These are phyloP conservation scores for Dromaius novaehollandiae DNA, from an alignment of 2,113 vertebrate genomes.

Conservation along the genomic window DNA sequence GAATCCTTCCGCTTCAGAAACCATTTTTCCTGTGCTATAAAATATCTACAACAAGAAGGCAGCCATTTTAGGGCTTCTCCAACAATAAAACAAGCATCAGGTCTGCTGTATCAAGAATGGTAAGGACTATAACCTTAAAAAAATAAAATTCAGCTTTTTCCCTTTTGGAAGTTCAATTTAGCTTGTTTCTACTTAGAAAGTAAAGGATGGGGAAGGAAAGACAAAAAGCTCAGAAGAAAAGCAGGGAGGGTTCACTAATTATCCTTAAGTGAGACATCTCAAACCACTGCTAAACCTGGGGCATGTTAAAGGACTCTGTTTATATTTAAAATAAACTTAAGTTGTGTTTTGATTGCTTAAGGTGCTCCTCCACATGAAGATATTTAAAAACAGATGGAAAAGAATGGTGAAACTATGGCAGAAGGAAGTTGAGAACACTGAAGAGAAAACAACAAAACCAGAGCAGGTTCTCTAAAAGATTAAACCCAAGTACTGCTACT, in stretches of 20 bases:
- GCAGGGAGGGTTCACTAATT: not conserved
- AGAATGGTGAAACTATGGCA: not conserved
- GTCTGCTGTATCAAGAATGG: not conserved
- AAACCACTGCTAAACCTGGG: not conserved
- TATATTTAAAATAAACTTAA: not conserved
- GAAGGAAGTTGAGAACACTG: not conserved
- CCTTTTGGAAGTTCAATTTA: not conserved
- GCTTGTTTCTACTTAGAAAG: not conserved
- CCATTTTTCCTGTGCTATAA: not conserved
- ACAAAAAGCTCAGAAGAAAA: not conserved
- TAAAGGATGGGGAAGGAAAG: not conserved
- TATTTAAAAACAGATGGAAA: not conserved
- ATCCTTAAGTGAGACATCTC: not conserved
- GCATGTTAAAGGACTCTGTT: not conserved
- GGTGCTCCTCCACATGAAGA: not conserved
- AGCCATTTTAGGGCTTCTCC: slow-evolving; percentile 24
- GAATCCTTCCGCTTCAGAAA: not conserved
- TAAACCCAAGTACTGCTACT: not conserved
- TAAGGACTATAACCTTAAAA: not conserved
- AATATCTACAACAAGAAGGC: not conserved
- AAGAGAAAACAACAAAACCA: not conserved
- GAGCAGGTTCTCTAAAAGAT: not conserved
- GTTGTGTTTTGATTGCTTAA: not conserved
- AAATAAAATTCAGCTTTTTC: not conserved
- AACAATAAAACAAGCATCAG: not conserved